Evolutionary conservation across 2,888 invertebrate species (phyloP).

Genomic region (Ceratothoa steindachneri): DNA sequence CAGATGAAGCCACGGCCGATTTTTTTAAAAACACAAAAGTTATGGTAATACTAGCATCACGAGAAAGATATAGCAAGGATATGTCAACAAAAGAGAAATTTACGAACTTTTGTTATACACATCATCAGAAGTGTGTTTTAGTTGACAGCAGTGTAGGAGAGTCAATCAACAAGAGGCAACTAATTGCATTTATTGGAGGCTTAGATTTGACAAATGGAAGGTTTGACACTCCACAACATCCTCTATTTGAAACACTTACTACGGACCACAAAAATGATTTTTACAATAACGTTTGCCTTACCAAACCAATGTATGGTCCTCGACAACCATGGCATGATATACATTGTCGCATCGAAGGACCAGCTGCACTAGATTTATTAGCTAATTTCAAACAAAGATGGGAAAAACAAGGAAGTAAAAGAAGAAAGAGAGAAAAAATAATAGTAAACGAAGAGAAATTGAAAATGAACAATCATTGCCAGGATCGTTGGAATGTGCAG

Average conservation of each 20-base stretch:
- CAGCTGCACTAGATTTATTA: conserved; percentile 2
- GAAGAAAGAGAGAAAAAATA: not conserved
- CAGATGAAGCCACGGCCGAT: conserved; percentile 17
- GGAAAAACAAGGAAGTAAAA: conserved; percentile 14
- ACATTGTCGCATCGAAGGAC: conserved; percentile 17
- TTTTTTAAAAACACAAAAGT: conserved; percentile 19
- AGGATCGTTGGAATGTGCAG: conserved; percentile 21
- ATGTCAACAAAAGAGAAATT: conserved; percentile 11
- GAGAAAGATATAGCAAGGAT: conserved; percentile 5
- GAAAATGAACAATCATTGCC: not conserved
- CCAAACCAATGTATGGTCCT: conserved; percentile 5
- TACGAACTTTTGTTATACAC: conserved; percentile 18
- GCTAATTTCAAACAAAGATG: conserved; percentile 14
- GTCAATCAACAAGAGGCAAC: not conserved
- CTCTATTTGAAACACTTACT: conserved; percentile 9
- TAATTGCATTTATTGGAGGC: conserved; percentile 19
- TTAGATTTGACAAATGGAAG: conserved; percentile 20
- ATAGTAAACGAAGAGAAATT: not conserved
- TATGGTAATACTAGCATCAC: conserved; percentile 12
- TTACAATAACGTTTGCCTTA: conserved; percentile 5
- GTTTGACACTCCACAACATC: conserved; percentile 16
- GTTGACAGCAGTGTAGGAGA: not conserved
- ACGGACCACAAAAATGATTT: conserved; percentile 20
- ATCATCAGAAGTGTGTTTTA: conserved; percentile 20
- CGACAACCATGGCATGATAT: conserved; percentile 24